Conservation (phyloP, 2,113 vertebrate species). For the Anguilla rostrata region DNA sequence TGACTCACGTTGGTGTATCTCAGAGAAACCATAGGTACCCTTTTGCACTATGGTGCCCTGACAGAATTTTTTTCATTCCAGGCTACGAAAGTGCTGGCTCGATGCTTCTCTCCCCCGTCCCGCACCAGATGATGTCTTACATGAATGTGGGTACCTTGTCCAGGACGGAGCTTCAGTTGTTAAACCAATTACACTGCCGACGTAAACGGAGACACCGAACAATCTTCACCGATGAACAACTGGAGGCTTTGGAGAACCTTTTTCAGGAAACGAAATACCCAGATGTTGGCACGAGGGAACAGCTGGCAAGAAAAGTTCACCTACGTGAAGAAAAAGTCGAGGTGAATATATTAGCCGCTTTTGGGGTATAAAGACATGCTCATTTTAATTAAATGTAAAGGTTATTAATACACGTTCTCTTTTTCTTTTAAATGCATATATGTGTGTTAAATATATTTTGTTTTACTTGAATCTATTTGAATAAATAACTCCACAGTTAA, state of each 20-base stretch:
- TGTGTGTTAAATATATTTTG: not conserved
- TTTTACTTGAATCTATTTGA: constrained; percentile 7
- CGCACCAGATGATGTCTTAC: constrained; percentile 94
- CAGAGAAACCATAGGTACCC: not conserved
- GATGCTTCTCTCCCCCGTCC: constrained; percentile 88
- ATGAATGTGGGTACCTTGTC: constrained; percentile 94
- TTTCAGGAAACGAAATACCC: constrained; percentile 99
- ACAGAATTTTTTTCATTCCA: constrained; percentile 42
- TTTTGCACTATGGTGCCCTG: not conserved
- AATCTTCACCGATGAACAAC: constrained; percentile 97
- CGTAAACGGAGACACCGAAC: constrained; percentile 92
- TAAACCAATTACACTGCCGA: constrained; percentile 95
- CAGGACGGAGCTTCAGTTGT: constrained; percentile 89
- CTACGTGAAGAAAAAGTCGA: constrained; percentile 97
- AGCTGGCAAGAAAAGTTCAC: constrained; percentile 94
- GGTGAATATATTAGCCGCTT: constrained; percentile 64
- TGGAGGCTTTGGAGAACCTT: constrained; percentile 93
- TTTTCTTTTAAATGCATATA: not conserved
- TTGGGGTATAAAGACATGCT: not conserved
- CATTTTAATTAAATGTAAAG: not conserved
- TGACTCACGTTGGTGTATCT: not conserved
- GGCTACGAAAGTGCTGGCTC: constrained; percentile 88
- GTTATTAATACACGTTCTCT: not conserved
- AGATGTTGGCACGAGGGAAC: constrained; percentile 93
- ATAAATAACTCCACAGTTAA: not conserved